Percentiles rank a stretch among this genome's conserved stretches.
Conservation (phyloP, 2,888 invertebrate genomes). For the Stenurella melanura region DNA sequence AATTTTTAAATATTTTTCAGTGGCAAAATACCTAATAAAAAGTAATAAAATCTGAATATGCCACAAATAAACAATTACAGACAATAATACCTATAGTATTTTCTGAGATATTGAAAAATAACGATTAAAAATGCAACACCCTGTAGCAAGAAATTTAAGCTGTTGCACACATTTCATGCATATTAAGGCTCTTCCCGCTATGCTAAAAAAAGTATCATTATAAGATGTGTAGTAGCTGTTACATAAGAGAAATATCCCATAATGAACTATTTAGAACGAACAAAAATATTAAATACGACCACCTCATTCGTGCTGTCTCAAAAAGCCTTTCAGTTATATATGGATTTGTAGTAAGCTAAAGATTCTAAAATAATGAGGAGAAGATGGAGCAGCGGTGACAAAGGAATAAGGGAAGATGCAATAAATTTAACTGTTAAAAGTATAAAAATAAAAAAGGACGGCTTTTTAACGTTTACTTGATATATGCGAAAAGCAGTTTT, state of each 20-base stretch:
- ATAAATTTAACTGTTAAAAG: conserved; percentile 56
- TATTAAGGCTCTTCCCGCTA: too few species aligned
- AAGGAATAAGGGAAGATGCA: conserved; percentile 48
- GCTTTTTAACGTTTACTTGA: conserved; percentile 57
- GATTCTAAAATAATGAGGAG: conserved; percentile 28
- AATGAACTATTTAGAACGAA: background rate
- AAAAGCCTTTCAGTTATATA: background rate
- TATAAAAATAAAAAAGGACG: conserved; percentile 54
- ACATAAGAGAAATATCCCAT: background rate
- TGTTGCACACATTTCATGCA: too few species aligned
- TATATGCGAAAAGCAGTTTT: conserved; percentile 61
- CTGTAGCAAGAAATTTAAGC: too few species aligned
- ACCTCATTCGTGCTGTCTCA: background rate
- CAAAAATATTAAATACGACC: background rate
- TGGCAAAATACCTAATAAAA: too few species aligned
- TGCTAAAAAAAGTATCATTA: too few species aligned
- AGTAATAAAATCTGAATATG: too few species aligned
- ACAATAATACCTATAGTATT: too few species aligned
- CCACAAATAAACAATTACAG: too few species aligned
- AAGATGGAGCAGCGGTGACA: conserved; percentile 44
- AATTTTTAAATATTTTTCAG: too few species aligned
- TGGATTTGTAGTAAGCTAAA: background rate
- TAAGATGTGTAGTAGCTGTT: too few species aligned
- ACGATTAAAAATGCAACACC: too few species aligned
- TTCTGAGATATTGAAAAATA: too few species aligned